Evolutionary conservation across 2,113 vertebrate genomes (phyloP).

Genomic region (Speoplatyrhinus poulsoni): DNA sequence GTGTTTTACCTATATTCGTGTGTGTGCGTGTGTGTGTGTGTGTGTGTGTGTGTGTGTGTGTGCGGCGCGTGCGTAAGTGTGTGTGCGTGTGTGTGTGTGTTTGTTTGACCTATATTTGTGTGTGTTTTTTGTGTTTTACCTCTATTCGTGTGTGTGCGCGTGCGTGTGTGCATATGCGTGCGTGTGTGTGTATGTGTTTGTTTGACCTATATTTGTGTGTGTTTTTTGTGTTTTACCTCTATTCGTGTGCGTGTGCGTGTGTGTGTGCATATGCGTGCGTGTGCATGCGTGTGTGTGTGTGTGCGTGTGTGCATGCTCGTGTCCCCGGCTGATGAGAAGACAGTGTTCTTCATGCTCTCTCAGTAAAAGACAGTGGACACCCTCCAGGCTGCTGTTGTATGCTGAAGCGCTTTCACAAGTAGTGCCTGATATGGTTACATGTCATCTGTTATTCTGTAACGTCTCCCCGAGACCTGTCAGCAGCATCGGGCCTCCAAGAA

Average conservation of each 20-base stretch:
- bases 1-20: not conserved
- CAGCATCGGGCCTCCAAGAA: not conserved
- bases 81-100: not conserved
- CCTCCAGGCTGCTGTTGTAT: conserved; percentile 38
- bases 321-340: conserved; percentile 19
- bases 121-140: not conserved
- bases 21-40: conserved; percentile 1
- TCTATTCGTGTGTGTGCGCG: not conserved
- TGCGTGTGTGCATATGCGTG: conserved; percentile 2
- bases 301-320: not conserved
- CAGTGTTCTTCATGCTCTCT: conserved; percentile 7
- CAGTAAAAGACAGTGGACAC: conserved; percentile 31
- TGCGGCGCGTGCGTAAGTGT: no score
- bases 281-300: conserved; percentile 3
- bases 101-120: not conserved
- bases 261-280: not conserved
- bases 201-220: not conserved
- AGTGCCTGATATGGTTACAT: conserved; percentile 4
- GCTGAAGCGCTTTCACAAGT: conserved; percentile 17
- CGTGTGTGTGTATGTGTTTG: not conserved
- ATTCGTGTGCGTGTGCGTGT: not conserved
- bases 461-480: conserved; percentile 1
- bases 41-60: not conserved
- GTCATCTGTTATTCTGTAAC: conserved; percentile 9
- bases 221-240: not conserved